Percentiles rank a stretch among this genome's conserved stretches.
These are phyloP conservation scores for Hydraecia micacea DNA, from an alignment of 2,888 invertebrate genomes.

Conservation along the genomic window DNA sequence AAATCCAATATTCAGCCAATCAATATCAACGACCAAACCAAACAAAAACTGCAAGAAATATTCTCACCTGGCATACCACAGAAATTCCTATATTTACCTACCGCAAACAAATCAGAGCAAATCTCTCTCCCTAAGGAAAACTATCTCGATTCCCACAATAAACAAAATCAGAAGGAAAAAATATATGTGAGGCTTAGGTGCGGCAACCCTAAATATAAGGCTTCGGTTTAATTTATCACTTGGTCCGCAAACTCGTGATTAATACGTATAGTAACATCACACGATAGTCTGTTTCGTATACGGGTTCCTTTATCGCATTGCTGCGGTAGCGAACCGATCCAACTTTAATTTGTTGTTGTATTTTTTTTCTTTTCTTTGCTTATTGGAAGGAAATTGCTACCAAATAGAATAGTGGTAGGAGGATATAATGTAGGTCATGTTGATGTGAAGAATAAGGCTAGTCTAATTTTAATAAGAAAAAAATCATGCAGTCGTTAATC, in stretches of 20 bases:
- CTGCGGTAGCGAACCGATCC: conserved; percentile 56
- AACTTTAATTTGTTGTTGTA: conserved; percentile 59
- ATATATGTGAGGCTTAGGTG: conserved; percentile 17
- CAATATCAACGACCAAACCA: conserved; percentile 3
- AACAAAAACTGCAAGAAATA: conserved; percentile 5
- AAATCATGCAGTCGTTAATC: background rate
- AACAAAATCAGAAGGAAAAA: conserved; percentile 14
- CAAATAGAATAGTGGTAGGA: background rate
- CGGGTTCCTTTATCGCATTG: conserved; percentile 65
- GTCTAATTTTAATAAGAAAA: background rate
- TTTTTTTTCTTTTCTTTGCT: conserved; percentile 25
- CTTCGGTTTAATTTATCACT: conserved; percentile 77
- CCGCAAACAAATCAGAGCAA: conserved; percentile 32
- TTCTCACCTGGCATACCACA: conserved; percentile 21
- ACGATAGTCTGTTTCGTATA: conserved; percentile 71
- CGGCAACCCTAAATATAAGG: conserved; percentile 66
- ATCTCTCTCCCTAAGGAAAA: conserved; percentile 24
- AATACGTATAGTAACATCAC: conserved; percentile 73
- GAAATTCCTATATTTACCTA: conserved; percentile 5
- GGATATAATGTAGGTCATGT: background rate
- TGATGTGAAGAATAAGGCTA: background rate
- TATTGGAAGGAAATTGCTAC: conserved; percentile 26
- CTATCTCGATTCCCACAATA: conserved; percentile 22
- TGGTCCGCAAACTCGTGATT: conserved; percentile 74
- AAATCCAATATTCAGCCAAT: conserved; percentile 25